Percentiles rank a stretch among this genome's conserved stretches.
These are phyloP conservation scores for Corydoras maculifer DNA, from an alignment of 2,113 vertebrate genomes.

Conservation along the genomic window DNA sequence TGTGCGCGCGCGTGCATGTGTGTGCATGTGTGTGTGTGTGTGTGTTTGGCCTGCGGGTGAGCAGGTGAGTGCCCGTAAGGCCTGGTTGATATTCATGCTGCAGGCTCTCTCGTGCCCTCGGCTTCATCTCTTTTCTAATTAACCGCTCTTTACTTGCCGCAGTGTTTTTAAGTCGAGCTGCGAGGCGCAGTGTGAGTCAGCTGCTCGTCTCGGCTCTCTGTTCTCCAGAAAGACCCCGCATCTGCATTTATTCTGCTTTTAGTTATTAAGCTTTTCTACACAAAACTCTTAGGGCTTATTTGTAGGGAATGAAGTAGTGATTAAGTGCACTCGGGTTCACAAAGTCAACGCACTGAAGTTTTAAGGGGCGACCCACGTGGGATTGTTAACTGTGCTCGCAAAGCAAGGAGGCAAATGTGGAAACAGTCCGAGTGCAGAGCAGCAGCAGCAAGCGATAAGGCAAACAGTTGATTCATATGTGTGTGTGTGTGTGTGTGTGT, in stretches of 20 bases:
- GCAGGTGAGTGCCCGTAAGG: slow-evolving; percentile 80
- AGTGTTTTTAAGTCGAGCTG: slow-evolving; percentile 47
- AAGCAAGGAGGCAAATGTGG: too few species aligned
- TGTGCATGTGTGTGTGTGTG: slow-evolving; percentile 50
- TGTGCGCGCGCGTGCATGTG: slow-evolving; percentile 1
- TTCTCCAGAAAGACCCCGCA: slow-evolving; percentile 1
- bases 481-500: too few species aligned
- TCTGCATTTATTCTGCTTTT: not conserved
- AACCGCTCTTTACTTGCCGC: slow-evolving; percentile 73
- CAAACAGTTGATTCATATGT: too few species aligned
- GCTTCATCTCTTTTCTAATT: slow-evolving; percentile 82
- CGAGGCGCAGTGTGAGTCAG: not conserved
- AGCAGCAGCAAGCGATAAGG: too few species aligned
- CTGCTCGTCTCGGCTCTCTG: not conserved
- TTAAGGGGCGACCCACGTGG: not conserved
- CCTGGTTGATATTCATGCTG: slow-evolving; percentile 71
- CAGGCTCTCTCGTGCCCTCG: slow-evolving; percentile 64
- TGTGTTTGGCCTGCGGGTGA: slow-evolving; percentile 62
- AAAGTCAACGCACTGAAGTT: not conserved
- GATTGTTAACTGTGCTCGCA: too few species aligned
- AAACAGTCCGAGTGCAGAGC: too few species aligned
- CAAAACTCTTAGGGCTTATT: not conserved
- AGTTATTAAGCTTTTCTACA: not conserved
- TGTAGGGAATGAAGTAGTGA: not conserved
- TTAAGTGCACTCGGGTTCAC: not conserved